Conservation (phyloP, 1,140 invertebrate genomes). For the Cherax quadricarinatus region DNA sequence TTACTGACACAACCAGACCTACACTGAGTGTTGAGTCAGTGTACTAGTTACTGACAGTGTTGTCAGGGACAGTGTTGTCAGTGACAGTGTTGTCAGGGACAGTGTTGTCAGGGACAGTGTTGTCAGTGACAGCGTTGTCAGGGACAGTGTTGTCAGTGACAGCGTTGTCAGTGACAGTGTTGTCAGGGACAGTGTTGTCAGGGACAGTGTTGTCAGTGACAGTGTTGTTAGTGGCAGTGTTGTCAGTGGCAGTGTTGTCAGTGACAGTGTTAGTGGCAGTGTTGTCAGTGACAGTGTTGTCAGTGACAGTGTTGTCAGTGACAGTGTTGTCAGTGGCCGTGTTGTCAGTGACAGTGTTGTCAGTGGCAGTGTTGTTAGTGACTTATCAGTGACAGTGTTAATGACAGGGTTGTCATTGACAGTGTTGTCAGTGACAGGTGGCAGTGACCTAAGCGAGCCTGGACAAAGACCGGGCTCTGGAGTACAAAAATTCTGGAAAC, state of each 20-base stretch:
- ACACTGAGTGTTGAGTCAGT: too few species aligned
- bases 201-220: not conserved
- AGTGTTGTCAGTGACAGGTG: not conserved
- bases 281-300: not conserved
- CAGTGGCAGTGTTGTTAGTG: not conserved
- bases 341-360: not conserved
- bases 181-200: not conserved
- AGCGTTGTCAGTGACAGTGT: not conserved
- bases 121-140: not conserved
- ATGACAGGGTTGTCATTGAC: not conserved
- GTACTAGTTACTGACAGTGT: not conserved
- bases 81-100: not conserved
- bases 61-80: not conserved
- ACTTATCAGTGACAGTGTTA: not conserved
- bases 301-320: not conserved
- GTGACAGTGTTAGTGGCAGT: not conserved
- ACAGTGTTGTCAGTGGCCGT: not conserved
- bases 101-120: not conserved
- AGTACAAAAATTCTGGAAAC: too few species aligned
- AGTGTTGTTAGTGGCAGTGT: not conserved
- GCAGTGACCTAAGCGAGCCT: too few species aligned
- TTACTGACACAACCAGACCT: too few species aligned
- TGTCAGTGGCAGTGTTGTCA: not conserved
- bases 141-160: not conserved
- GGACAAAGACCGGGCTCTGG: too few species aligned